Percentiles rank a stretch among this genome's conserved stretches.
Evolutionary conservation across 1,140 invertebrate genomes (phyloP).

Genomic region (Nasonia vitripennis): DNA sequence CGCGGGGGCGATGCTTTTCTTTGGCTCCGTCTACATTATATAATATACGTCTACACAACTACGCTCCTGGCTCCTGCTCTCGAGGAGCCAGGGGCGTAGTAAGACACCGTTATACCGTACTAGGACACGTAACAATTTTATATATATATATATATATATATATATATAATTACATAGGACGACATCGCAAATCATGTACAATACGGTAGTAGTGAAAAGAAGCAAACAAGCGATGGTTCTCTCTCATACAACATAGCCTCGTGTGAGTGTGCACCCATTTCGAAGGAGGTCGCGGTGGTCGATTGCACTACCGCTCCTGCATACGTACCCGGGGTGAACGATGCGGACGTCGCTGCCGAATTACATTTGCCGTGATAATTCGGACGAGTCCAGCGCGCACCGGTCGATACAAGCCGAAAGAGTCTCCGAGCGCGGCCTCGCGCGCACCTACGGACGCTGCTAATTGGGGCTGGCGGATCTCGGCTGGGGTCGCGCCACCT

Average conservation of each 20-base stretch:
- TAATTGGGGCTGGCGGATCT: slow-evolving; percentile 45
- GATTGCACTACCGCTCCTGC: too few species aligned
- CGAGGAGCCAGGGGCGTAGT: too few species aligned
- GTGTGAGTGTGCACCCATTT: not conserved
- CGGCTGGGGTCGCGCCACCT: slow-evolving; percentile 32
- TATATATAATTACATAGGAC: not conserved
- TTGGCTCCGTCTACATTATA: slow-evolving; percentile 54
- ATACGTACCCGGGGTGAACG: too few species aligned
- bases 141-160: too few species aligned
- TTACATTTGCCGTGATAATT: not conserved
- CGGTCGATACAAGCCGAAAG: not conserved
- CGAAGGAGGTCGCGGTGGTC: too few species aligned
- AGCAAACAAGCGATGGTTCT: not conserved
- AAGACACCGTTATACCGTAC: too few species aligned
- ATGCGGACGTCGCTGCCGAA: not conserved
- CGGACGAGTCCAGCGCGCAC: not conserved
- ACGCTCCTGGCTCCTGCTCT: too few species aligned
- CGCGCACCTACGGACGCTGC: not conserved
- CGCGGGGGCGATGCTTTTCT: slow-evolving; percentile 56
- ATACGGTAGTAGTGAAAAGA: not conserved
- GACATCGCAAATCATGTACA: not conserved
- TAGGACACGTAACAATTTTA: not conserved
- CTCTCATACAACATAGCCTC: not conserved
- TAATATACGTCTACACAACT: too few species aligned
- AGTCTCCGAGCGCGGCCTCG: not conserved